phyloP scores from a whole-genome alignment of 2,113 vertebrate species.

The Entomyzon cyanotis region DNA sequence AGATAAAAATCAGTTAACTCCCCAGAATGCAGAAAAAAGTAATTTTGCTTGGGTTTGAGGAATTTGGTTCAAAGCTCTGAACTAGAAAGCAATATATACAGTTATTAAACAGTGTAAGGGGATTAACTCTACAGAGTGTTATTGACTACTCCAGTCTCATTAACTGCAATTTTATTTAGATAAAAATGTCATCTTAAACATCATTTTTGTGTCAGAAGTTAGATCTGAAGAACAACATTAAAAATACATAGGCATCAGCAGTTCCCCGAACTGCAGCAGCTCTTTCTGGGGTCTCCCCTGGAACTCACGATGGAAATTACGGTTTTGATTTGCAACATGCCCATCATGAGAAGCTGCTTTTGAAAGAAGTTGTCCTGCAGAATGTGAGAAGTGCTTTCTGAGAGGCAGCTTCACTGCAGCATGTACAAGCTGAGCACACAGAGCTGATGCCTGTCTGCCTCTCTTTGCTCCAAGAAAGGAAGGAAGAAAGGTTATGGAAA shows the following conservation, averaged over 20 bases:
- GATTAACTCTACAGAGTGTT: slow-evolving; percentile 63
- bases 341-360: background rate
- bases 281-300: background rate
- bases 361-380: background rate
- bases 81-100: slow-evolving; percentile 64
- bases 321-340: background rate
- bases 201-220: slow-evolving; percentile 43
- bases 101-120: slow-evolving; percentile 62
- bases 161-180: slow-evolving; percentile 63
- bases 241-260: slow-evolving; percentile 25
- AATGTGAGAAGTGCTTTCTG: background rate
- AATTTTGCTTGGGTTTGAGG: slow-evolving; percentile 60
- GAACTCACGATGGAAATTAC: background rate
- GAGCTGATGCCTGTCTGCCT: background rate
- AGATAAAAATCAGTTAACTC: slow-evolving; percentile 53
- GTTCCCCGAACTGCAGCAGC: background rate
- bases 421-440: background rate
- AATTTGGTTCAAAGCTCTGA: slow-evolving; percentile 63
- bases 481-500: background rate
- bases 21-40: slow-evolving; percentile 36
- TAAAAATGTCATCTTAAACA: slow-evolving; percentile 61
- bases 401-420: slow-evolving; percentile 24
- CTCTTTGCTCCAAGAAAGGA: background rate
- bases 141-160: slow-evolving; percentile 55
- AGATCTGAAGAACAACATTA: slow-evolving; percentile 50